phyloP scores from a whole-genome alignment of 2,113 vertebrate species.

The Pteruthius melanotis region DNA sequence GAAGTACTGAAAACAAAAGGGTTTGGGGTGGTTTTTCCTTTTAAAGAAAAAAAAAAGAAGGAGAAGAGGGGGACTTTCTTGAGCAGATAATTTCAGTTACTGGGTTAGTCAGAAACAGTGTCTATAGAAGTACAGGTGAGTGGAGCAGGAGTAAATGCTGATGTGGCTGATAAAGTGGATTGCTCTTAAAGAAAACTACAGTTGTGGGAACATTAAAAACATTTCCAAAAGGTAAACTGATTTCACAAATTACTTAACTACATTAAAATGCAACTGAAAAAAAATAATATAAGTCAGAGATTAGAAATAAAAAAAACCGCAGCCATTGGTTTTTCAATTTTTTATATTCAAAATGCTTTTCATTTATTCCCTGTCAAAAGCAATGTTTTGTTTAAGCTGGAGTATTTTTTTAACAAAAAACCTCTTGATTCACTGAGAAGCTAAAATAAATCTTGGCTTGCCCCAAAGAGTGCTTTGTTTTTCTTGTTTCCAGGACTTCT shows the following conservation, averaged over 20 bases:
- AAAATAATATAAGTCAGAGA: not conserved
- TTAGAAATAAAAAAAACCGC: not conserved
- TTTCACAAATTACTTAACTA: not conserved
- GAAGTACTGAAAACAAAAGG: not conserved
- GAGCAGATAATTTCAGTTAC: not conserved
- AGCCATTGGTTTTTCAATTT: not conserved
- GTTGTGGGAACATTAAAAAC: not conserved
- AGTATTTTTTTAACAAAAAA: not conserved
- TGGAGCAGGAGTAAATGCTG: not conserved
- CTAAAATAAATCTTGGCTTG: not conserved
- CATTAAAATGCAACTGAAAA: not conserved
- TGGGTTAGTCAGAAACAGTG: not conserved
- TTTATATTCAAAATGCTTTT: not conserved
- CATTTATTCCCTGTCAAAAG: not conserved
- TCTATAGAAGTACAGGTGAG: not conserved
- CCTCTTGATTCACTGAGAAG: not conserved
- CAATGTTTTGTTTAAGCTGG: not conserved
- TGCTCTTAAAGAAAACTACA: not conserved
- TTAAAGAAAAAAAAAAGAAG: no score
- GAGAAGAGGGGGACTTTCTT: rapidly evolving
- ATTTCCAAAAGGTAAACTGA: not conserved
- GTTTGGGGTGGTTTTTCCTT: rapidly evolving
- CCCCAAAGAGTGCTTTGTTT: not conserved
- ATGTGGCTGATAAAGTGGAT: not conserved
- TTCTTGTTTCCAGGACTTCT: not conserved